Base-by-base conservation (phyloP, 2,888 invertebrate genomes). In the Idaea straminata region DNA sequence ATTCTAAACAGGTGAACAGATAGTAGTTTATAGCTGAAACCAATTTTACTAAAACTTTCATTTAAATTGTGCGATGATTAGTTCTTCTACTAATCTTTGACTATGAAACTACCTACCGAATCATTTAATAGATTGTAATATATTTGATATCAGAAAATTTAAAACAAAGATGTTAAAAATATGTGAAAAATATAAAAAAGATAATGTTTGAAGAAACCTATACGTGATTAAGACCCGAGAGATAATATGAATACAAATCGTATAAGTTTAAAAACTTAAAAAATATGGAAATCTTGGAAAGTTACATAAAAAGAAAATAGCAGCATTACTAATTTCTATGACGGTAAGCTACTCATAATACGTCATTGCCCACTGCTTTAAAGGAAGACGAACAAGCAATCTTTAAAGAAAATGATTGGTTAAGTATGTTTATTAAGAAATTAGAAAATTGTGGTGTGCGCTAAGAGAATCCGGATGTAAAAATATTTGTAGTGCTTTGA, bases 381-480 rank as follows among this genome's bases (percentile, higher is more conserved):
- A 10, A 47, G 47, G 10, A 47, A 47, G 10, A 0, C 47, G 47
- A 13, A 47, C 47, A 47, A 13, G 13, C 47, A 47, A 47, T 13
- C 47, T 47, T 47, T 47, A 13, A 25, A 25, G 13, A 47, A 47
- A 62, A 67, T 65, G 57, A 62, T 65, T 68, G 66, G 67, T 61
- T 62, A 47, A 67, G 62, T 64, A 62, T 36, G 63, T 63, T 74
- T 69, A 63, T 59, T 59, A 59, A 25, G 59, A 59, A 62, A 64
- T 68, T 69, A 59, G 59, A 59, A 59, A 70, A 70, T 59, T 16
- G 16, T 16, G 58, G 57, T 15, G 71, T 69, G 71, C 15, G n/a
- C 15, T n/a, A 62, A 76, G 78, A 88, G 85, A 88, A 87, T 90
- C 88, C 91, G 90, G 89, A 90, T 89, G 88, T 89, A 83, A 85